Evolutionary conservation across 2,888 invertebrate species (phyloP), one percentile per base, ranked within the genome.

Genomic region (Apamea anceps): DNA sequence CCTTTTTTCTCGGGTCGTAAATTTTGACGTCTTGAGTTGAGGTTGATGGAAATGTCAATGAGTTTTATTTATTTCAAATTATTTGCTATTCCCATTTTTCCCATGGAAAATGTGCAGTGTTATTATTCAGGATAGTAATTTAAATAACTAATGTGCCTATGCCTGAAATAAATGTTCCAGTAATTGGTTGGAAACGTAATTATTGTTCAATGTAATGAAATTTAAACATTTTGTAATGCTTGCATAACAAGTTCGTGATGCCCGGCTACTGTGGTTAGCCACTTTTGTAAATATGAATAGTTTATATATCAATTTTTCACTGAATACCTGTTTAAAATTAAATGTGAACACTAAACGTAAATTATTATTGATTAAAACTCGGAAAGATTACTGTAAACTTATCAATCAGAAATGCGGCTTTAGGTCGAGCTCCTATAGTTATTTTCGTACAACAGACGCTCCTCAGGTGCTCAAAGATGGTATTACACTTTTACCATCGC

Each of bases 241-340:
- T 95, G 93, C 94, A 93, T 95, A 95, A 95, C 92, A 94, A 94
- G 93, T 90, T 91, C 80, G 91, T 90, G 87, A 89, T 87, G 84
- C 80, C 86, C 86, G 88, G 87, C 81, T 80, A 75, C 72, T 83
- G 76, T 57, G 77, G 67, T 80, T 86, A 82, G 68, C 62, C 77
- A 72, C 71, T 81, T 60, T 81, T 82, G 77, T 92, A 94, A 95
- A 89, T 91, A 96, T 96, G 96, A 96, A 94, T 94, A 93, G 89
- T 93, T 93, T 93, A 74, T 94, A 92, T 92, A 84, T 94, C 77
- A 92, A 91, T 91, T 82, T 93, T 84, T 84, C 95, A 82, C 85
- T 95, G 74, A 93, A 92, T 79, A 90, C 92, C 70, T 94, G 92
- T 89, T 85, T 93, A 83, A 96, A 93, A 92, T 89, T 94, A 87